Evolutionary conservation across 1,140 invertebrate species (phyloP), one percentile per base, ranked within the genome.

Genomic region (Caenorhabditis brenneri): DNA sequence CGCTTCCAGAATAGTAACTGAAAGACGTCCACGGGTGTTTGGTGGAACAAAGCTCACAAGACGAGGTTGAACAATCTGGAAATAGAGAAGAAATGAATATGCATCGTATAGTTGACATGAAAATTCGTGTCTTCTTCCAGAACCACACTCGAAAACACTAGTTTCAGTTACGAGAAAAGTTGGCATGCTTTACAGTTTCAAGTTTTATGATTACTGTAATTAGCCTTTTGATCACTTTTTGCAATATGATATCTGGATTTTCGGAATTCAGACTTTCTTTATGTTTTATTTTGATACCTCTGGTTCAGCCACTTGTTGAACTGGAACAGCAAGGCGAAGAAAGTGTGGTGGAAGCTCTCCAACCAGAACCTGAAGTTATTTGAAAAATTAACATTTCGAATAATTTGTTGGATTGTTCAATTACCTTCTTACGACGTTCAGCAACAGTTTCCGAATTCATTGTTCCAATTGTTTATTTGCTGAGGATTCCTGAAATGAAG

Each of bases 331-430:
- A 24, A 86, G 86, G 95, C 95, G 93, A 5, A 97, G 92, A 91
- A 97, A 97, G 88, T 95, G 94, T 60, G 93, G 91, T 6, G 96
- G 95, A 9, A 97, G 91, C 27, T 95, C 94, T 2, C 95, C 95
- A 79, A 96, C 88, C 87, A 96, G 91, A 9, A 92, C 91, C 92
- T 93, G 80, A 9, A 85, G 22, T 80, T 33, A n/a, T 12, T 51
- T 0, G 27, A 19, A 39, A 22, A 78, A 42, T 33, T 12, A 6
- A 42, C 12, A 42, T 6, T 12, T 42, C 39, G 39, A 42, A 42
- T 42, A 6, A 27, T 27, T 10, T 27, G 19, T 55, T 55, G 53
- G 22, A n/a, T n/a, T 55, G 53, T 27, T 27, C 22, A 19, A 24
- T 48, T 39, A 85, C 84, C 80, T 85, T 65, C 24, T 39, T 36